Evolutionary conservation across 2,113 vertebrate genomes (phyloP).

Genomic region (Hirundichthys speculiger): DNA sequence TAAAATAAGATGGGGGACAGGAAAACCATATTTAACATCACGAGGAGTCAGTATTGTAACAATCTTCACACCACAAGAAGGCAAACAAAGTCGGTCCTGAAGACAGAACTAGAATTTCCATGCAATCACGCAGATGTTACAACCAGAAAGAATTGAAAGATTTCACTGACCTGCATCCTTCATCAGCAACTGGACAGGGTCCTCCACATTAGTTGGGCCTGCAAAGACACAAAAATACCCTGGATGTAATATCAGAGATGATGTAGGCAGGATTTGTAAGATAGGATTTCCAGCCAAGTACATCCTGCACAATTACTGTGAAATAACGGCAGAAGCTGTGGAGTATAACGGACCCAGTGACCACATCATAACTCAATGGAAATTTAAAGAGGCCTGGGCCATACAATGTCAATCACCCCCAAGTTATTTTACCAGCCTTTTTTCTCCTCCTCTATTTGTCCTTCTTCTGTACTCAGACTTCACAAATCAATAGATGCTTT

Average conservation of each 20-base stretch:
- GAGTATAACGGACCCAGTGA: conserved; percentile 1
- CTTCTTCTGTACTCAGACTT: conserved; percentile 26
- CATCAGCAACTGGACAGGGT: conserved; percentile 89
- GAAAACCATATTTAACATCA: too few relatives aligned
- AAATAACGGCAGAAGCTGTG: background rate
- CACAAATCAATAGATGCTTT: conserved; percentile 54
- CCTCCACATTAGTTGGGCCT: conserved; percentile 89
- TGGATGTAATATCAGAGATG: background rate
- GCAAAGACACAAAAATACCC: conserved; percentile 33
- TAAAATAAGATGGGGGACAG: too few relatives aligned
- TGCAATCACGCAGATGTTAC: too few relatives aligned
- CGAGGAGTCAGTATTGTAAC: background rate
- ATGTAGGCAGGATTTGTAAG: background rate
- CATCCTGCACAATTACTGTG: background rate
- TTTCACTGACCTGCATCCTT: conserved; percentile 93
- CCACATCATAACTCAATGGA: background rate
- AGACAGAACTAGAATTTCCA: background rate
- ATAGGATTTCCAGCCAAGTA: background rate
- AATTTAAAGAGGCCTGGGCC: background rate
- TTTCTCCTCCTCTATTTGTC: conserved; percentile 16
- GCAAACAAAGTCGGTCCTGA: background rate
- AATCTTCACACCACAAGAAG: background rate
- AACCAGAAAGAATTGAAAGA: background rate
- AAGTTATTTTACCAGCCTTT: conserved; percentile 14
- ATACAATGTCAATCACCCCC: conserved; percentile 9